phyloP scores from a whole-genome alignment of 2,113 vertebrate genomes.

The Todiramphus chloris region DNA sequence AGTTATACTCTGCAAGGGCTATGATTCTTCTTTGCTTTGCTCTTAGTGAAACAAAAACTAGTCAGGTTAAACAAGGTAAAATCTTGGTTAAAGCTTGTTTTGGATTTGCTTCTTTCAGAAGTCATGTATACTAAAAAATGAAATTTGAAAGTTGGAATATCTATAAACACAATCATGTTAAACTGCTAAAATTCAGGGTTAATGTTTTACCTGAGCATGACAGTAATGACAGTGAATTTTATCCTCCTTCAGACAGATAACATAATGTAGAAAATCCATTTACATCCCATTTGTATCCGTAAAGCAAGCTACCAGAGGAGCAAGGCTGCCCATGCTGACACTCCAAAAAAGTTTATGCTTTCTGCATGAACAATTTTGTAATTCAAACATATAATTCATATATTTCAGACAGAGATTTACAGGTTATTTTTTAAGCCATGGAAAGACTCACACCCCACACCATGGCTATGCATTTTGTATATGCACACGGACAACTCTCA shows the following conservation, averaged over 20 bases:
- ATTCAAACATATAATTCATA: background rate
- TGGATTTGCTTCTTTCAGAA: background rate
- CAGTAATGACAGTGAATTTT: background rate
- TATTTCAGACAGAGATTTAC: background rate
- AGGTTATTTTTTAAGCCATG: background rate
- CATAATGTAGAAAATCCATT: constrained; percentile 20
- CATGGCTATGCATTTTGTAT: rapidly evolving
- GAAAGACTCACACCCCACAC: background rate
- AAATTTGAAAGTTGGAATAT: background rate
- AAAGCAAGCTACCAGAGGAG: background rate
- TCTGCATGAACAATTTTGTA: background rate
- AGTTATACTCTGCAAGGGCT: background rate
- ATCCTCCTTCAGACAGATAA: background rate
- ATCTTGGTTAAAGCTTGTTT: background rate
- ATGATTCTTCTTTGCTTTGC: background rate
- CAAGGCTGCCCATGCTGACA: background rate
- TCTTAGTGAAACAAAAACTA: background rate
- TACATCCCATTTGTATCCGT: background rate
- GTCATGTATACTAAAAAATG: background rate
- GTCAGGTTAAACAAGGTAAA: background rate
- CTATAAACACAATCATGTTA: background rate
- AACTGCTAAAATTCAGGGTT: background rate
- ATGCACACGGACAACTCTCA: rapidly evolving
- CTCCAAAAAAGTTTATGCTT: background rate
- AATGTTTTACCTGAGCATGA: background rate